Percentiles rank a stretch among this genome's conserved stretches.
Conservation (phyloP, 2,113 vertebrate genomes). For the Pachypanchax playfairii region DNA sequence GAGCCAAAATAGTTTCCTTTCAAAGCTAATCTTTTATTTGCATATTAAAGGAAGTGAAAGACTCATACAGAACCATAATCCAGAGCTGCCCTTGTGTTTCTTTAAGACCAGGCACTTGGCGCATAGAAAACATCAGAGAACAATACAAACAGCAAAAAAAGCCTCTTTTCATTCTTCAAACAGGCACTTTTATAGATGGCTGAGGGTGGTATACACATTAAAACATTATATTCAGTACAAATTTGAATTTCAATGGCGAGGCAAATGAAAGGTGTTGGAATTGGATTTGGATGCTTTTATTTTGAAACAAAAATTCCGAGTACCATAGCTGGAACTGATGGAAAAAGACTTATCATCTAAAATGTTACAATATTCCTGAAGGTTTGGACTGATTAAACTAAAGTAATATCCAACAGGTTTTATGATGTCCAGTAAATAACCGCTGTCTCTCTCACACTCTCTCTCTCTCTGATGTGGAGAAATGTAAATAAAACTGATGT, state of each 20-base stretch:
- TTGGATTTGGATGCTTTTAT: conserved; percentile 42
- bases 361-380: neutral
- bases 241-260: conserved; percentile 67
- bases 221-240: conserved; percentile 58
- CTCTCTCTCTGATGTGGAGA: conserved; percentile 28
- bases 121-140: conserved; percentile 59
- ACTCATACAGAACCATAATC: conserved; percentile 66
- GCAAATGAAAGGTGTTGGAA: conserved; percentile 41
- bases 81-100: conserved; percentile 67
- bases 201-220: conserved; percentile 67
- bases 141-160: conserved; percentile 23
- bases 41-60: conserved; percentile 76
- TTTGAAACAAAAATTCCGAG: conserved; percentile 5
- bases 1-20: conserved; percentile 63
- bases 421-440: neutral
- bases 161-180: conserved; percentile 45
- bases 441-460: conserved; percentile 25
- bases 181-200: conserved; percentile 45
- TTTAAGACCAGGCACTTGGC: conserved; percentile 61
- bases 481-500: conserved; percentile 14
- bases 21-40: conserved; percentile 77
- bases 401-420: no score
- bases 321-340: conserved; percentile 16
- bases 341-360: conserved; percentile 24
- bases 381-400: no score